These are phyloP conservation scores for Phallusia fumigata DNA, from an alignment of 23 tunicate species.

Conservation along the genomic window DNA sequence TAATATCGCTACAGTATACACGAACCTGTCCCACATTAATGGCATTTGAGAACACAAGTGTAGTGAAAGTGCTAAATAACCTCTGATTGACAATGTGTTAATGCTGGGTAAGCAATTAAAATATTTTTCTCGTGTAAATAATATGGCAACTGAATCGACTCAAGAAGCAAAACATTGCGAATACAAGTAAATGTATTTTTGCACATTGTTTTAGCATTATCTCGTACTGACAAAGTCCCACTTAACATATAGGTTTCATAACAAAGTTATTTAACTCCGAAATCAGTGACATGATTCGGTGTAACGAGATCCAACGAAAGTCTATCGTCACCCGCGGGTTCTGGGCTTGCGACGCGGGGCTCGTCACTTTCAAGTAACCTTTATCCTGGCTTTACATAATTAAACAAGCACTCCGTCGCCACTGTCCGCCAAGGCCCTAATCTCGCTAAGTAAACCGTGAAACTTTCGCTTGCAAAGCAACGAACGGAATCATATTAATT, in stretches of 20 bases:
- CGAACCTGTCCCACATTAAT: too few species aligned
- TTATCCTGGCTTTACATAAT: conserved; percentile 2
- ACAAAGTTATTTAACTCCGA: background rate
- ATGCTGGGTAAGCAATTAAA: too few species aligned
- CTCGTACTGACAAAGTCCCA: background rate
- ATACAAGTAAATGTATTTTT: too few species aligned
- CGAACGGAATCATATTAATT: background rate
- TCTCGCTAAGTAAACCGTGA: conserved; percentile 6
- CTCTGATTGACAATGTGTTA: too few species aligned
- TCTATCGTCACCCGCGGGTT: conserved; percentile 6
- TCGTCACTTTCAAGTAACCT: conserved; percentile 1
- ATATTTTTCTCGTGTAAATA: too few species aligned
- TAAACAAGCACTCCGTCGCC: background rate
- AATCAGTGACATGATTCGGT: conserved; percentile 3
- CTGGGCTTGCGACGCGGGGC: background rate
- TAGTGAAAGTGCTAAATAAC: too few species aligned
- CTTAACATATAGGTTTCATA: background rate
- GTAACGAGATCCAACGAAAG: background rate
- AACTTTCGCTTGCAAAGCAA: background rate
- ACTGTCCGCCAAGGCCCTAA: background rate
- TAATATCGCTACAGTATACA: too few species aligned
- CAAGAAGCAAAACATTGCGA: too few species aligned
- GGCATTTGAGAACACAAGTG: too few species aligned
- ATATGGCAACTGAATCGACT: too few species aligned
- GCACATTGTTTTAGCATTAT: background rate